phyloP scores from a whole-genome alignment of 1,140 invertebrate species.

The Diabrotica virgifera region DNA sequence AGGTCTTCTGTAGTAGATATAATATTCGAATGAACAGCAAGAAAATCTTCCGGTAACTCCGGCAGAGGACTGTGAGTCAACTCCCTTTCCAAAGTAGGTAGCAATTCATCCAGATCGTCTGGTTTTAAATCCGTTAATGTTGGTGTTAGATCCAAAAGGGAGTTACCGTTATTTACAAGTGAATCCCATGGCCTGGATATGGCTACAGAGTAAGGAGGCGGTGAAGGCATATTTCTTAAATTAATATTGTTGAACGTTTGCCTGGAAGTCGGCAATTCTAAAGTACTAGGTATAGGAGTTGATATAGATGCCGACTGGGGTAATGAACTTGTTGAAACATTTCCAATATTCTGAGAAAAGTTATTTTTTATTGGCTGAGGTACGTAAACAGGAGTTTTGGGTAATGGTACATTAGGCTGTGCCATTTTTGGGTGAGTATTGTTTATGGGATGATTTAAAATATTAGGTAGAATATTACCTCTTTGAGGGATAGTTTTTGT shows the following conservation, averaged over 20 bases:
- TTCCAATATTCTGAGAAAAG: constrained; percentile 5
- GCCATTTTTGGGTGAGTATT: background rate
- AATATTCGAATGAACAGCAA: constrained; percentile 14
- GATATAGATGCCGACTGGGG: background rate
- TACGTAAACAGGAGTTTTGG: constrained; percentile 10
- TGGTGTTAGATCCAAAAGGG: constrained; percentile 43
- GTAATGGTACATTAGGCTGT: background rate
- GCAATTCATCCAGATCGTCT: constrained; percentile 60
- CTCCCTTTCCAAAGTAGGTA: constrained; percentile 53
- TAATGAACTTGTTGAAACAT: constrained; percentile 4
- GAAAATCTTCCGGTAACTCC: constrained; percentile 39
- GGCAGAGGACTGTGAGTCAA: constrained; percentile 38
- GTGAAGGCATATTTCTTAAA: constrained; percentile 28
- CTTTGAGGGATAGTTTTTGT: constrained; percentile 1
- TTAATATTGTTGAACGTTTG: constrained; percentile 12
- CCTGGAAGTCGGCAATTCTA: constrained; percentile 5
- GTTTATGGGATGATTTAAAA: constrained; percentile 3
- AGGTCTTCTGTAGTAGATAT: constrained; percentile 3
- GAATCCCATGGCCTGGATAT: constrained; percentile 37
- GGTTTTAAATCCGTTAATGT: constrained; percentile 52
- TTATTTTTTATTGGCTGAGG: constrained; percentile 6
- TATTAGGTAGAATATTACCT: background rate
- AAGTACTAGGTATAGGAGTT: background rate
- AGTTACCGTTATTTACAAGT: constrained; percentile 34
- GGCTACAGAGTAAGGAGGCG: constrained; percentile 33